phyloP scores from a whole-genome alignment of 2,797 vertebrate species.

The Distichodus sexfasciatus region DNA sequence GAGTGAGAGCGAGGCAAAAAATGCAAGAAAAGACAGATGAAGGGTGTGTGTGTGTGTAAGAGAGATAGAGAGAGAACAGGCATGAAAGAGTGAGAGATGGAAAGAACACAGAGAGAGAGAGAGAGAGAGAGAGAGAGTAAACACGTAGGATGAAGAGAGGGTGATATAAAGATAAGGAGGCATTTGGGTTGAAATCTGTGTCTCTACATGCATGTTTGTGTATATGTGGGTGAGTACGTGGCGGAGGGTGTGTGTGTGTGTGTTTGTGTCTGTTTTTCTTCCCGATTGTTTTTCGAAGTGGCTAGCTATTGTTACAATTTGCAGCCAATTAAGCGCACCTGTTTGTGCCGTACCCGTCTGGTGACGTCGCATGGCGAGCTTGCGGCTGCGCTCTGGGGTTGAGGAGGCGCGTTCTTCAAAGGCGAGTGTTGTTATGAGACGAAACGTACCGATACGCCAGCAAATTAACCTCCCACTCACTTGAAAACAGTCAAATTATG shows the following conservation, averaged over 20 bases:
- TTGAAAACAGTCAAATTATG: too few relatives aligned
- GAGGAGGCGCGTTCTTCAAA: too few relatives aligned
- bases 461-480: too few relatives aligned
- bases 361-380: slow-evolving; percentile 15
- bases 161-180: slow-evolving; percentile 1
- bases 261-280: neutral
- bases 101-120: neutral
- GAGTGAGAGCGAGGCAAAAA: too few relatives aligned
- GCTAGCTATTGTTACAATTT: slow-evolving; percentile 2
- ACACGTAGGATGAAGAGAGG: neutral
- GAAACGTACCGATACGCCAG: too few relatives aligned
- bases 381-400: neutral
- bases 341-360: slow-evolving; percentile 23
- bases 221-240: too few relatives aligned
- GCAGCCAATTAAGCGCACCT: slow-evolving; percentile 32
- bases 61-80: neutral
- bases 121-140: neutral
- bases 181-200: neutral
- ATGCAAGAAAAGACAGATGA: too few relatives aligned
- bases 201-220: neutral
- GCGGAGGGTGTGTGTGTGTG: slow-evolving; percentile 25
- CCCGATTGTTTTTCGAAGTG: too few relatives aligned
- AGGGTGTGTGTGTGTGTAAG: slow-evolving; percentile 18
- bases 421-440: too few relatives aligned
- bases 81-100: too few relatives aligned